Evolutionary conservation across 1,140 invertebrate species (phyloP).

Genomic region (Stegodyphus mimosarum): DNA sequence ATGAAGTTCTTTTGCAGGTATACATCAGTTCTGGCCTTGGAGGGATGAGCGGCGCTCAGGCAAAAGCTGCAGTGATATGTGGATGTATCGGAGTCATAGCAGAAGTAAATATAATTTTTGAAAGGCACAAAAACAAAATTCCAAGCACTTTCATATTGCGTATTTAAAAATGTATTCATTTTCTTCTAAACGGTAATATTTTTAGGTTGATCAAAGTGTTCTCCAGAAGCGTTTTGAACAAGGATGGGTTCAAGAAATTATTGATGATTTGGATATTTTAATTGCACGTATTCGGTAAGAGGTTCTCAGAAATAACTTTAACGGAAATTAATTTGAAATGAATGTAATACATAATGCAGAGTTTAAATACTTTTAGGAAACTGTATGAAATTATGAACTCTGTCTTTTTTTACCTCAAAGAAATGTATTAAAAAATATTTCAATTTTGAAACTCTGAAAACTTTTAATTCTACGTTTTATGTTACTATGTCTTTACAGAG

Average conservation of each 20-base stretch:
- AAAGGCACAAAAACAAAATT: neutral
- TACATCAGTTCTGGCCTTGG: constrained; percentile 77
- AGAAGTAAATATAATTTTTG: constrained; percentile 70
- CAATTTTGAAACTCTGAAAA: too few relatives aligned
- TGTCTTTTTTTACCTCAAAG: too few relatives aligned
- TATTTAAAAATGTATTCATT: neutral
- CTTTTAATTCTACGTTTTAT: too few relatives aligned
- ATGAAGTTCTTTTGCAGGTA: constrained; percentile 66
- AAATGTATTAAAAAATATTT: too few relatives aligned
- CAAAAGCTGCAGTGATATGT: constrained; percentile 77
- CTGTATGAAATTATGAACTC: too few relatives aligned
- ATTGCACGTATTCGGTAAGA: constrained; percentile 70
- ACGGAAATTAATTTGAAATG: too few relatives aligned
- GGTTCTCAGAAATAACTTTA: neutral
- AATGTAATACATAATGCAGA: too few relatives aligned
- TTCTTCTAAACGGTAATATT: neutral
- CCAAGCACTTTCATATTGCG: neutral
- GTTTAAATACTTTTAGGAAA: too few relatives aligned
- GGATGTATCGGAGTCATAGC: constrained; percentile 78
- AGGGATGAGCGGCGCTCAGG: constrained; percentile 79
- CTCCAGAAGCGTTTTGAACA: constrained; percentile 74
- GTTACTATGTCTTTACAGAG: too few relatives aligned
- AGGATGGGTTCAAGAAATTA: constrained; percentile 75
- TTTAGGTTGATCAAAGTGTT: constrained; percentile 72
- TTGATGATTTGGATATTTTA: constrained; percentile 71